These are phyloP conservation scores for Brienomyrus longianalis DNA, from an alignment of 2,113 vertebrate species.

Conservation along the genomic window DNA sequence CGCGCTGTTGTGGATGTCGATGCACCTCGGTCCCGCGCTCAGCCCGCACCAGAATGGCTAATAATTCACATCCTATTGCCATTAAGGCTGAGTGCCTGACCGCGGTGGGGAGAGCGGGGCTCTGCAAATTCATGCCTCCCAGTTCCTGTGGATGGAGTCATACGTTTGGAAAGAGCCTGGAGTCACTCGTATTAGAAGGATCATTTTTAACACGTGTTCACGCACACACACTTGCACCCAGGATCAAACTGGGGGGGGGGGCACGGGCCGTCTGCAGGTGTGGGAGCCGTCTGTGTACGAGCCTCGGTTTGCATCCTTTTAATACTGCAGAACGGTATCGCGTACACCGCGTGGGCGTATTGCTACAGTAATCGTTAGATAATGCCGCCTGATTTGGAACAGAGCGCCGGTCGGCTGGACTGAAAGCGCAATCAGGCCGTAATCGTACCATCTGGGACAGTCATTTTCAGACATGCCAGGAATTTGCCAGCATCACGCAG, in stretches of 20 bases:
- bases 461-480: background rate
- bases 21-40: constrained; percentile 26
- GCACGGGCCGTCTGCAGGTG: background rate
- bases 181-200: background rate
- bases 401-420: background rate
- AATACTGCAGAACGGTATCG: background rate
- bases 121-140: background rate
- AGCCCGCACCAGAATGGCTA: constrained; percentile 9
- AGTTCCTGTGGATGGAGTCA: background rate
- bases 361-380: constrained; percentile 12
- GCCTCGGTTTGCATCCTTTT: background rate
- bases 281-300: background rate
- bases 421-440: background rate
- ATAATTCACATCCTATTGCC: constrained; percentile 31
- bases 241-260: background rate
- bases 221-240: background rate
- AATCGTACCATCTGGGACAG: constrained; percentile 12
- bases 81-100: constrained; percentile 35
- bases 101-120: background rate
- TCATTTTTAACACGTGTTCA: background rate
- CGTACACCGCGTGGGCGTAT: background rate
- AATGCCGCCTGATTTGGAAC: background rate
- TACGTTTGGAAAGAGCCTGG: background rate
- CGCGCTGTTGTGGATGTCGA: constrained; percentile 31
- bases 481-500: background rate